Conservation (phyloP, 2,888 invertebrate species). For the Podabrus alpinus region DNA sequence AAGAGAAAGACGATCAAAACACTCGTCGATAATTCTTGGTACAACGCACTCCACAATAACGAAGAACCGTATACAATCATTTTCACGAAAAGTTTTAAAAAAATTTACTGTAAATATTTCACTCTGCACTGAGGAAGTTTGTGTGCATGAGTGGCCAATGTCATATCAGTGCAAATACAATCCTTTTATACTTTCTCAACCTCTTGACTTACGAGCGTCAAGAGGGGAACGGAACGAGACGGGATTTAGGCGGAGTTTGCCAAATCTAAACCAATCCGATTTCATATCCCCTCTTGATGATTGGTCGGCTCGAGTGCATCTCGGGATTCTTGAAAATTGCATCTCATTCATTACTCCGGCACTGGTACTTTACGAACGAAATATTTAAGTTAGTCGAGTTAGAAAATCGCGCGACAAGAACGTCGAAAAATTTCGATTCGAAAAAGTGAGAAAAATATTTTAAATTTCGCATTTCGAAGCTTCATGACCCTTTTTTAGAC, state of each 20-base stretch:
- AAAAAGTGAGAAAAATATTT: background rate
- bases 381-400: background rate
- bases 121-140: slow-evolving; percentile 29
- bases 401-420: background rate
- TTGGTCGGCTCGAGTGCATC: slow-evolving; percentile 32
- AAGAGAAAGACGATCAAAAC: slow-evolving; percentile 59
- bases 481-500: background rate
- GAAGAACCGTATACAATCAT: slow-evolving; percentile 61
- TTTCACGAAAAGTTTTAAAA: slow-evolving; percentile 9
- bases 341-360: slow-evolving; percentile 34
- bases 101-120: slow-evolving; percentile 7
- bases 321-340: slow-evolving; percentile 29
- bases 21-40: slow-evolving; percentile 48
- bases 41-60: slow-evolving; percentile 55
- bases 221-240: slow-evolving; percentile 37
- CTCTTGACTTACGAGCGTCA: slow-evolving; percentile 37
- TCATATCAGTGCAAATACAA: slow-evolving; percentile 38
- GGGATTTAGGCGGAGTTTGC: slow-evolving; percentile 31
- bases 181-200: slow-evolving; percentile 43
- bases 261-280: slow-evolving; percentile 25
- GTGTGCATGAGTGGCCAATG: slow-evolving; percentile 42
- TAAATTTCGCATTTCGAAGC: background rate
- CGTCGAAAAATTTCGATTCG: background rate
- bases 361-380: slow-evolving; percentile 23
- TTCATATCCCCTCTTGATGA: slow-evolving; percentile 24